Conservation (phyloP, 2,113 vertebrate species). For the Sarotherodon lohbergeri region DNA sequence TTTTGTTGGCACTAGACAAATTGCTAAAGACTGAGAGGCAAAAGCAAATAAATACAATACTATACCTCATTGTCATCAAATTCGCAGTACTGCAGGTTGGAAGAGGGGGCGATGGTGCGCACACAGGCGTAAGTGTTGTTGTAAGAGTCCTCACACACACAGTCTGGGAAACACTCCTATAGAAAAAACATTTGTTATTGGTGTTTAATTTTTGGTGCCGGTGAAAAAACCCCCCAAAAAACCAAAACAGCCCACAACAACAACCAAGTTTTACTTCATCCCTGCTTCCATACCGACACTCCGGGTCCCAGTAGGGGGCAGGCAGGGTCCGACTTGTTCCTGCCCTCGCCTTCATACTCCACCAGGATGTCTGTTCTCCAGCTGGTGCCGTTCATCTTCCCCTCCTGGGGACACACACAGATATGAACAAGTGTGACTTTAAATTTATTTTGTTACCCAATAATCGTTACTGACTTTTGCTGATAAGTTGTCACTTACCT, state of each 20-base stretch:
- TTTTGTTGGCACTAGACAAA: background rate
- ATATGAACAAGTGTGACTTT: background rate
- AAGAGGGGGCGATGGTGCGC: slow-evolving; percentile 77
- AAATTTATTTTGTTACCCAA: background rate
- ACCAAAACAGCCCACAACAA: background rate
- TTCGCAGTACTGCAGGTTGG: slow-evolving; percentile 93
- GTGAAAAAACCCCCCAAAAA: rapidly evolving
- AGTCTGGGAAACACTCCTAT: slow-evolving; percentile 97
- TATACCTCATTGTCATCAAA: slow-evolving; percentile 93
- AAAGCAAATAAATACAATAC: background rate
- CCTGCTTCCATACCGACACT: slow-evolving; percentile 76
- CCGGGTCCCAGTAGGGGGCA: slow-evolving; percentile 90
- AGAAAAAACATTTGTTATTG: background rate
- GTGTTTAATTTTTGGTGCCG: background rate
- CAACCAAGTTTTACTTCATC: rapidly evolving
- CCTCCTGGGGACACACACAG: slow-evolving; percentile 68
- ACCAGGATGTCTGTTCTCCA: slow-evolving; percentile 94
- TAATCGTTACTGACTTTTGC: background rate
- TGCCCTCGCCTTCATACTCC: slow-evolving; percentile 94
- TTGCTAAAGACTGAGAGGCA: background rate
- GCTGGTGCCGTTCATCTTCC: slow-evolving; percentile 72
- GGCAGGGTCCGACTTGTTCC: slow-evolving; percentile 80
- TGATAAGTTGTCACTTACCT: background rate
- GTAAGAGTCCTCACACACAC: slow-evolving; percentile 95
- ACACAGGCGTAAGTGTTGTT: slow-evolving; percentile 98